Evolutionary conservation across 1,140 invertebrate species (phyloP).

Genomic region (Oscheius sp.): DNA sequence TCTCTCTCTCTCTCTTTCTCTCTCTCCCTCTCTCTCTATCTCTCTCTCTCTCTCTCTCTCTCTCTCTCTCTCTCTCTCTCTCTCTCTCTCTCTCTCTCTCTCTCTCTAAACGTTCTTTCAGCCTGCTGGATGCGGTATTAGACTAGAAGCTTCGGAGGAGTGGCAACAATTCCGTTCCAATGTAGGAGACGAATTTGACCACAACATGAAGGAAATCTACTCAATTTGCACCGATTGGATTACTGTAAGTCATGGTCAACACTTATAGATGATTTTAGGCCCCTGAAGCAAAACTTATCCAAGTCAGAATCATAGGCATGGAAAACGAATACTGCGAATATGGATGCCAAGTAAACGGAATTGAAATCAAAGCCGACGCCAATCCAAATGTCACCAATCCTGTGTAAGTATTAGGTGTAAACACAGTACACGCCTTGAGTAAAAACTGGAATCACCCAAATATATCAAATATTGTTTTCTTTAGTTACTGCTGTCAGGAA

Average conservation of each 20-base stretch:
- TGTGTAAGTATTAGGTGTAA: no score
- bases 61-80: no score
- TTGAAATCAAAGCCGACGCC: background rate
- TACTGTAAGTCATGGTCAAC: no score
- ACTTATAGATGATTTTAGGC: no score
- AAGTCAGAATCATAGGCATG: background rate
- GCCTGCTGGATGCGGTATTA: conserved; percentile 17
- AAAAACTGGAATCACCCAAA: no score
- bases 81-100: no score
- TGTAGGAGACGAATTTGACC: background rate
- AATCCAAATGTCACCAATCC: conserved; percentile 2
- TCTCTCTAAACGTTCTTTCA: background rate
- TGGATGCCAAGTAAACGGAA: background rate
- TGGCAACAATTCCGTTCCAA: conserved; percentile 8
- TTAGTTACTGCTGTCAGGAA: background rate
- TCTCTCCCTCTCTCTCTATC: no score
- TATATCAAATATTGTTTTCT: background rate
- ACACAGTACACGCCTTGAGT: no score
- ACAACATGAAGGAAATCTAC: background rate
- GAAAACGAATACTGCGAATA: background rate
- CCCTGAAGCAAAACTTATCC: background rate
- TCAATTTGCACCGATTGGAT: conserved; percentile 23
- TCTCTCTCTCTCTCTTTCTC: no score
- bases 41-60: no score
- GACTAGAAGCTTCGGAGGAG: background rate